These are phyloP conservation scores for Sinosuthora webbiana DNA, from an alignment of 2,113 vertebrate species.

Conservation along the genomic window DNA sequence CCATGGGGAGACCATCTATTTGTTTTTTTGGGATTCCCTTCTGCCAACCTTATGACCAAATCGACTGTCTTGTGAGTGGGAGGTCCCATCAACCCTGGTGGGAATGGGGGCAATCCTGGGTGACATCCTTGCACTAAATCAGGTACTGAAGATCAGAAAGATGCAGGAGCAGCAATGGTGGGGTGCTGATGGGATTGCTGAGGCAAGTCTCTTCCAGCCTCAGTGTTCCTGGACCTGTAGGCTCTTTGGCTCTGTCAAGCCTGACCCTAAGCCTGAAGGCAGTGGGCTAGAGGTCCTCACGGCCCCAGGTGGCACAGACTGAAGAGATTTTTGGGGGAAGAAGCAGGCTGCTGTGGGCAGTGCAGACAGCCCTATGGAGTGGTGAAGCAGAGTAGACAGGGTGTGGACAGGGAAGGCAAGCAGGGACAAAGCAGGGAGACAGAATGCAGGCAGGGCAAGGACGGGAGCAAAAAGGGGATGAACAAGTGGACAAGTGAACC, in stretches of 20 bases:
- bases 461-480: neutral
- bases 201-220: neutral
- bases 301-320: neutral
- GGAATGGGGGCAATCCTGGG: neutral
- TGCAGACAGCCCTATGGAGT: neutral
- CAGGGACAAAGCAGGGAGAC: rapidly evolving
- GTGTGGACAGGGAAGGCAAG: neutral
- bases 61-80: rapidly evolving
- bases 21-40: neutral
- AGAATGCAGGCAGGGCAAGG: neutral
- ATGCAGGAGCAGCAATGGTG: neutral
- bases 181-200: rapidly evolving
- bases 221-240: neutral
- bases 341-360: neutral
- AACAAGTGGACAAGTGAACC: neutral
- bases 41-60: neutral
- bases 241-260: neutral
- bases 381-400: too few species aligned
- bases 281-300: neutral
- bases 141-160: neutral
- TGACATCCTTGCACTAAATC: neutral
- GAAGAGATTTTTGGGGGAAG: neutral
- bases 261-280: neutral
- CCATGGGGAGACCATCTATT: neutral
- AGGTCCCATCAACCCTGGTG: rapidly evolving